These are phyloP conservation scores for Scaptomyza tumidula DNA, from an alignment of 2,888 invertebrate genomes.

Conservation along the genomic window DNA sequence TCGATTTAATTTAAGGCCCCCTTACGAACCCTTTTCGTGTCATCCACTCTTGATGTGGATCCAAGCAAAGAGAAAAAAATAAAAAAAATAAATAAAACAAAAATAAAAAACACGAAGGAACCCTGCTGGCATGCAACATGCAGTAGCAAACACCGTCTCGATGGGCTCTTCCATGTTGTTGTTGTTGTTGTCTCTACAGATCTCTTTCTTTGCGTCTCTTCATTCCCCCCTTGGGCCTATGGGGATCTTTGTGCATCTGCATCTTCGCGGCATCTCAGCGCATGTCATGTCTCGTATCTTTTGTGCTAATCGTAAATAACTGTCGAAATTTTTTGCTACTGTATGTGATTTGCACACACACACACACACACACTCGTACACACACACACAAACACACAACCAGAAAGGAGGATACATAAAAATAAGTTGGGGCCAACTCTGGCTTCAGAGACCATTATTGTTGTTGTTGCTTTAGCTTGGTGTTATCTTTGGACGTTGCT, in stretches of 20 bases:
- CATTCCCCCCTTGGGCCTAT: neutral
- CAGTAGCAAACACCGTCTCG: slow-evolving; percentile 48
- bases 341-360: slow-evolving; percentile 77
- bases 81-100: neutral
- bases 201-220: neutral
- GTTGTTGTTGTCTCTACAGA: neutral
- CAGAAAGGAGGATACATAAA: slow-evolving; percentile 47
- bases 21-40: neutral
- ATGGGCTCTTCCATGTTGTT: neutral
- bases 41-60: neutral
- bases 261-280: slow-evolving; percentile 67
- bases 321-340: slow-evolving; percentile 81
- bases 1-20: slow-evolving; percentile 4
- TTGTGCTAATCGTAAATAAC: slow-evolving; percentile 80
- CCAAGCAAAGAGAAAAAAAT: neutral
- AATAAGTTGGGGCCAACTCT: slow-evolving; percentile 41
- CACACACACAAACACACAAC: slow-evolving; percentile 25
- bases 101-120: neutral
- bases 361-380: slow-evolving; percentile 28
- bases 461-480: slow-evolving; percentile 27
- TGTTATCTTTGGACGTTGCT: slow-evolving; percentile 45
- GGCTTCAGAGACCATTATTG: slow-evolving; percentile 28
- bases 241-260: slow-evolving; percentile 40
- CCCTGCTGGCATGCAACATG: slow-evolving; percentile 44
- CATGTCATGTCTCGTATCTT: slow-evolving; percentile 80